Evolutionary conservation across 35 echinoderm and acorn worm species (phyloP).

Genomic region (Heliocidaris tuberculata): DNA sequence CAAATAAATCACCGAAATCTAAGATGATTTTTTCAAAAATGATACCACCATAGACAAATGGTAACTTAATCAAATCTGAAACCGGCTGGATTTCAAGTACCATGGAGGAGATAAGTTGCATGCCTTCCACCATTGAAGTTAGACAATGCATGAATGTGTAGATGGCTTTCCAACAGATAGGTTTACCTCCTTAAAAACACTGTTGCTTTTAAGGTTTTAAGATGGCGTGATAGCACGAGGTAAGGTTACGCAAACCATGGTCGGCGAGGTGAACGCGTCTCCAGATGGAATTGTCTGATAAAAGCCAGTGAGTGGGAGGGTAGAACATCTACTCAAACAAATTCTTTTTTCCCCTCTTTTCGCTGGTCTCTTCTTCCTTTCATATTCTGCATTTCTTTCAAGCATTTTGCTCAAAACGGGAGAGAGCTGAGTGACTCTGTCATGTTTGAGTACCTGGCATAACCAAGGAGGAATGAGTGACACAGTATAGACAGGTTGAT

Average conservation of each 20-base stretch:
- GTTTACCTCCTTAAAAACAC: slow-evolving; percentile 16
- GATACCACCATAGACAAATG: not conserved
- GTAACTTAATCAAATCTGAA: not conserved
- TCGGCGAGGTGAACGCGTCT: not conserved
- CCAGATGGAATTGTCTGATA: not conserved
- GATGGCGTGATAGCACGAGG: slow-evolving; percentile 30
- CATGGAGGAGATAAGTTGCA: not conserved
- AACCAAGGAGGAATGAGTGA: not conserved
- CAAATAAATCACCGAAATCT: not conserved
- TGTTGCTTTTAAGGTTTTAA: slow-evolving; percentile 46
- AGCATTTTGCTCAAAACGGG: not conserved
- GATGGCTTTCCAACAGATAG: not conserved
- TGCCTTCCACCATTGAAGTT: not conserved
- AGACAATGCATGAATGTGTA: not conserved
- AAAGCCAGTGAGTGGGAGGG: not conserved
- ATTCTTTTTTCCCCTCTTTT: not conserved
- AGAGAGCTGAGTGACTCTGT: not conserved
- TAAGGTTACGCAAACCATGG: slow-evolving; percentile 23
- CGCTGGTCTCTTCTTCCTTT: not conserved
- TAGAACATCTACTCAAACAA: not conserved
- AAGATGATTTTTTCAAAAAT: not conserved
- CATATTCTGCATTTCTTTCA: not conserved
- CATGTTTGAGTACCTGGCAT: not conserved
- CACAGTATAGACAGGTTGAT: not conserved
- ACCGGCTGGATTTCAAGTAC: slow-evolving; percentile 1